Percentiles rank a stretch among this genome's conserved stretches.
phyloP scores from a whole-genome alignment of 2,113 vertebrate species.

The Apteryx owenii region DNA sequence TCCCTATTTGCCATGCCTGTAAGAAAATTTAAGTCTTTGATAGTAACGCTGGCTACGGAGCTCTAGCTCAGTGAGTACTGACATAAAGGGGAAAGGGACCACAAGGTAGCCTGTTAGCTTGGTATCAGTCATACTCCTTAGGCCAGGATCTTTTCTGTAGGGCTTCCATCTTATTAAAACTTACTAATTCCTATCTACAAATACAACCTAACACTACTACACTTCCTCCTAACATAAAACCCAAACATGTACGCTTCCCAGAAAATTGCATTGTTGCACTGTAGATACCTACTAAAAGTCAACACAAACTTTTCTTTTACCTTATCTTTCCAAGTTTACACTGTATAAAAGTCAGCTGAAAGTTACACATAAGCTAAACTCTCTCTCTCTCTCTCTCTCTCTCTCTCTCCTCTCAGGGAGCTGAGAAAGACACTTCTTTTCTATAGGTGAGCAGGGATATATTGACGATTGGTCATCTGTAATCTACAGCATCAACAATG shows the following conservation, averaged over 20 bases:
- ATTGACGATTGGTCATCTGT: accelerated
- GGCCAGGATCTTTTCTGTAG: background rate
- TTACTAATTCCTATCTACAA: no score
- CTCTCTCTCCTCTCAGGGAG: background rate
- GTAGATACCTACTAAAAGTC: background rate
- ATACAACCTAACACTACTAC: background rate
- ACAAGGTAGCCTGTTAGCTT: background rate
- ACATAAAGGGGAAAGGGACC: background rate
- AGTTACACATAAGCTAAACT: background rate
- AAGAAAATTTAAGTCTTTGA: background rate
- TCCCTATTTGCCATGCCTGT: background rate
- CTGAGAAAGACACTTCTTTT: background rate
- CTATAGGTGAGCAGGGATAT: background rate
- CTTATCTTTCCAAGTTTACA: background rate
- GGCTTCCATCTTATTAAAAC: background rate
- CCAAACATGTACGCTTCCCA: accelerated
- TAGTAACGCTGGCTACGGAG: background rate
- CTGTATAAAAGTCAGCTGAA: background rate
- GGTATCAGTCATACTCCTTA: background rate
- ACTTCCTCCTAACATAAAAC: background rate
- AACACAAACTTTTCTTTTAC: background rate
- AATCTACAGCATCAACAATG: background rate
- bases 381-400: background rate
- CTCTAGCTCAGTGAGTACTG: background rate
- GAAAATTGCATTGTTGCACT: background rate